Conservation (phyloP, 1,140 invertebrate genomes). For the Cherax destructor region DNA sequence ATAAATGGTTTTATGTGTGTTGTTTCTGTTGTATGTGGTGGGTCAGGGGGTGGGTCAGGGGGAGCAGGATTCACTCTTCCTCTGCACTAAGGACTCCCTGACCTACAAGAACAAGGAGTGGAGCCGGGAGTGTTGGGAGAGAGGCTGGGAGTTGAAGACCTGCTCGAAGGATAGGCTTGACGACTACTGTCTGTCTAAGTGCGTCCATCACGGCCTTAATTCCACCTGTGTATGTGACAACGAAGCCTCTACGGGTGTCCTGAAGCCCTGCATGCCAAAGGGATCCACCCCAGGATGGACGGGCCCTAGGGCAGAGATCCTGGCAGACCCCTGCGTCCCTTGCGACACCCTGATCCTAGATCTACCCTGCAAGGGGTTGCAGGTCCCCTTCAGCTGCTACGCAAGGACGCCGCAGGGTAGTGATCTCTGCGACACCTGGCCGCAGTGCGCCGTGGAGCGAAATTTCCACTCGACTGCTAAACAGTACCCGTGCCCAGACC, state of each 20-base stretch:
- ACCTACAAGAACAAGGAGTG: not conserved
- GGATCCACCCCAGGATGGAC: not conserved
- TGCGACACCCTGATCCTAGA: not conserved
- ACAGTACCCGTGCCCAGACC: not conserved
- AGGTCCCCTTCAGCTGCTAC: not conserved
- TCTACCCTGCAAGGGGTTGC: not conserved
- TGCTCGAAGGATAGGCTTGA: not conserved
- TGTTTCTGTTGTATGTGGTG: too few relatives aligned
- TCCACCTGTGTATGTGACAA: not conserved
- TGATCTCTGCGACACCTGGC: not conserved
- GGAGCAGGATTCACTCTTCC: too few relatives aligned
- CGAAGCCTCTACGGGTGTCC: not conserved
- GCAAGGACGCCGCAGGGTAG: not conserved
- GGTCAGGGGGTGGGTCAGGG: not conserved
- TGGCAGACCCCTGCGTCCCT: not conserved
- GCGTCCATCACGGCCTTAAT: not conserved
- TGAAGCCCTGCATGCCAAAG: not conserved
- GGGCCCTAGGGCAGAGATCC: not conserved
- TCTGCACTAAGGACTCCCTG: not conserved
- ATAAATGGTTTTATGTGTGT: too few relatives aligned
- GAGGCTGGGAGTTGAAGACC: not conserved
- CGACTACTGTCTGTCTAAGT: not conserved
- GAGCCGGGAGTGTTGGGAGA: not conserved
- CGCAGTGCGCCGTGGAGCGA: not conserved
- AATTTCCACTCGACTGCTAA: not conserved